phyloP scores from a whole-genome alignment of 2,888 invertebrate species.

The Cheilosia grossa region DNA sequence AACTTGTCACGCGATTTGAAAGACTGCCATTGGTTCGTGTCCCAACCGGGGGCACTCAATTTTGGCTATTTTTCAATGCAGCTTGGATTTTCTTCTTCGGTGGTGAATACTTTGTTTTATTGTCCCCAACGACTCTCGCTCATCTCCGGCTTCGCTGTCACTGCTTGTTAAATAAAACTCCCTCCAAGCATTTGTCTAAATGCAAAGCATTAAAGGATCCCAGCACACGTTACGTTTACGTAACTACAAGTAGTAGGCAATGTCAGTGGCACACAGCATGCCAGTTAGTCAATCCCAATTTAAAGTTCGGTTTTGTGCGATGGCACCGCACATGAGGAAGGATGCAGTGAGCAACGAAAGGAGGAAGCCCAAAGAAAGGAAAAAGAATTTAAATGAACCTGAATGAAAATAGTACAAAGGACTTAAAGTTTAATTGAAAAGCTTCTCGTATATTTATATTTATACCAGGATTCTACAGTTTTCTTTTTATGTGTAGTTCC shows the following conservation, averaged over 20 bases:
- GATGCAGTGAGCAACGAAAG: slow-evolving; percentile 9
- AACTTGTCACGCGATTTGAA: no score
- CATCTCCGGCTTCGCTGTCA: not conserved
- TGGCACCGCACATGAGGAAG: slow-evolving; percentile 13
- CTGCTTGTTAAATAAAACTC: not conserved
- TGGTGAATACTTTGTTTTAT: no score
- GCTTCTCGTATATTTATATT: slow-evolving; percentile 34
- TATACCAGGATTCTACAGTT: slow-evolving; percentile 21
- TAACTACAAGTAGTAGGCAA: slow-evolving; percentile 13
- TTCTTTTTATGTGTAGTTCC: not conserved
- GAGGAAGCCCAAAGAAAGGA: slow-evolving; percentile 22
- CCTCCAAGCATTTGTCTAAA: slow-evolving; percentile 28
- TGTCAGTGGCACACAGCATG: slow-evolving; percentile 14
- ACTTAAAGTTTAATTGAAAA: slow-evolving; percentile 74
- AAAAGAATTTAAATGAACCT: slow-evolving; percentile 63
- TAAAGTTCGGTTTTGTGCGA: slow-evolving; percentile 22
- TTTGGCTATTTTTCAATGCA: no score
- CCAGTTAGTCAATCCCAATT: slow-evolving; percentile 41
- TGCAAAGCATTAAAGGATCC: slow-evolving; percentile 41
- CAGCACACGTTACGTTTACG: slow-evolving; percentile 4
- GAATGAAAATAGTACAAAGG: slow-evolving; percentile 71
- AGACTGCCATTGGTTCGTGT: no score
- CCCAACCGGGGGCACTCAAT: no score
- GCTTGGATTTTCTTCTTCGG: no score
- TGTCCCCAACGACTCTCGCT: no score